A percentile compares a stretch with the other conserved stretches of the same genome.
These are phyloP conservation scores for Apotomis betuletana DNA, from an alignment of 2,888 invertebrate genomes.

Conservation along the genomic window DNA sequence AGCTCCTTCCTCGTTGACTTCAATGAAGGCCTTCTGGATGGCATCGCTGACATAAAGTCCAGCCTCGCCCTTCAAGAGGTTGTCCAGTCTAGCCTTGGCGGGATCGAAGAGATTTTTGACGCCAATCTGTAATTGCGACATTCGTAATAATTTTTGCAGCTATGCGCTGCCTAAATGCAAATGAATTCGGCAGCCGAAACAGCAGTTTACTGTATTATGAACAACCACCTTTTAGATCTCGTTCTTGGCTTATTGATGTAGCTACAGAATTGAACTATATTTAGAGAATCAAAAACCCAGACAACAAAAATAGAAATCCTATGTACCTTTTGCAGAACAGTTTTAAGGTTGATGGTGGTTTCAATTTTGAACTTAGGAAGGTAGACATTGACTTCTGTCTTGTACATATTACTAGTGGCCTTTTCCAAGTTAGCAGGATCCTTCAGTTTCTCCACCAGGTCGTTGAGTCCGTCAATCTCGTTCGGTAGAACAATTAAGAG, in stretches of 20 bases:
- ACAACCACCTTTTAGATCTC: no score
- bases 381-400: constrained; percentile 83
- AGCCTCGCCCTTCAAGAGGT: constrained; percentile 78
- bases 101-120: constrained; percentile 57
- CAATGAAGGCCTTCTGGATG: constrained; percentile 92
- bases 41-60: constrained; percentile 85
- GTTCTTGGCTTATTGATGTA: no score
- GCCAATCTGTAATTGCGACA: constrained; percentile 54
- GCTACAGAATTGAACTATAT: no score
- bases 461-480: constrained; percentile 84
- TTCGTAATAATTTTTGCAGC: no score
- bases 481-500: constrained; percentile 90
- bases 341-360: constrained; percentile 85
- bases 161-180: no score
- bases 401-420: constrained; percentile 67
- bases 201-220: no score
- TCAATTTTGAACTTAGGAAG: constrained; percentile 93
- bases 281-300: no score
- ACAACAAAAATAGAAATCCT: background rate
- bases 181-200: no score
- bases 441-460: constrained; percentile 84
- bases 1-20: constrained; percentile 93
- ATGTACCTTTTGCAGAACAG: constrained; percentile 84
- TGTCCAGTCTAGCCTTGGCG: constrained; percentile 83
- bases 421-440: constrained; percentile 66